Base-by-base conservation (phyloP, 2,113 vertebrate genomes). In the Coptodon rendalli region DNA sequence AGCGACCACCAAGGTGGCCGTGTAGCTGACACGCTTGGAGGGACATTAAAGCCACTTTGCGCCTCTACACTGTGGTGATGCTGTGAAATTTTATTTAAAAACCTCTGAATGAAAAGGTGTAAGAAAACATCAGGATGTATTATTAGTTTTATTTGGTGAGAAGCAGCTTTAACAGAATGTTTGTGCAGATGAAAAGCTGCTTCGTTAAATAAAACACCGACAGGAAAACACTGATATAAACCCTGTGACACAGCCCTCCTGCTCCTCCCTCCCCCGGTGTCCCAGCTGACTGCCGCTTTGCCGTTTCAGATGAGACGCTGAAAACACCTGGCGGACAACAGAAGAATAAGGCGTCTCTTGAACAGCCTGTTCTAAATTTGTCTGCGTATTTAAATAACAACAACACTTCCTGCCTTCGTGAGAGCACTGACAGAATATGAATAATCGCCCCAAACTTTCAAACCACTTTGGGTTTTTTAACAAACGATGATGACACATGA, bases 321-420 rank as follows among this genome's bases (percentile, higher is more conserved):
- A 91, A 90, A 86, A 94, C 90, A 90, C 91, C 92, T 89, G 87
- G 59, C 19, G 31, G 48, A 71, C 31, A 81, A 86, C 88, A 84
- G 61, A 78, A 91, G 90, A 91, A 90, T 82, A 36, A 83, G 85
- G 89, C 29, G 36, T 80, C 91, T 92, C 89, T 89, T 85, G 34
- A 91, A 90, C 82, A 91, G 36, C 10, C 78, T 22, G 92, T 92
- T 93, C 93, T 93, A 90, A 89, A 93, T 89, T 50, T 85, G 86
- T 89, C 91, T 66, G 63, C 86, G 52, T 84, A 89, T 90, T 91
- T 81, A 91, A 92, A 90, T 59, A 76, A 84, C 40, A 80, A 81
- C 40, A 87, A 83, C 53, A 53, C 80, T 81, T 85, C 40, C 66
- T 85, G 68, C 80, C 54, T 89, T 88, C 17, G 27, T 11, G 53